Evolutionary conservation across 2,113 vertebrate genomes (phyloP), one percentile per base, ranked within the genome.

Genomic region (Prionailurus bengalensis): DNA sequence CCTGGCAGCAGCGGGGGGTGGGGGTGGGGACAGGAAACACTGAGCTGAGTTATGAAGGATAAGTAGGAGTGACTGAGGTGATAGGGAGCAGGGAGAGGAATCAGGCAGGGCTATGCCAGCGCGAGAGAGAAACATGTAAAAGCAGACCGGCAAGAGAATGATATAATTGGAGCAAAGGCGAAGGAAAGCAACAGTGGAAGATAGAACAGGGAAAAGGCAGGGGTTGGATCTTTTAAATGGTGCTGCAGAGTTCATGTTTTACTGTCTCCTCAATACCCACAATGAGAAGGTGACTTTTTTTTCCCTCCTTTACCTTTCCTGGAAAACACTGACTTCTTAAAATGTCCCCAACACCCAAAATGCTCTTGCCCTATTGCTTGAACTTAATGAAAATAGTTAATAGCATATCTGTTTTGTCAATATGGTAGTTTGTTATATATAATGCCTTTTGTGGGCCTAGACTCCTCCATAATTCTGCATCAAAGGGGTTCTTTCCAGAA

Each of bases 291-390:
- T 48, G 31, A 84, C 31, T 39, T 93, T 82, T 66, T 21, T 84
- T 48, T 85, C 51, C 55, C 27, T 92, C 31, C 33, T 80, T 92
- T 65, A 85, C 7, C 14, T 96, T 91, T 91, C 70, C 96, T 74
- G 25, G 29, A 70, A 94, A 94, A 79, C 0, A 0, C 39, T 55
- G 68, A 63, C 55, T 94, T 83, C 16, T 91, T 92, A 14, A 81
- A 65, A 90, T 16, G 53, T 76, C 42, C 80, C 55, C 42, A 70
- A 45, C 19, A 70, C 8, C 13, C 14, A 48, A 27, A 73, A 91
- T 66, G 7, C 15, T 55, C 90, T 94, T 74, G 36, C 29, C 27
- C 51, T 21, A 39, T 45, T 71, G 14, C n/a, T 89, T 63, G 42
- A 55, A 25, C 3, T 79, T 48, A 15, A 74, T n/a, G 65, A 31